phyloP scores from a whole-genome alignment of 2,113 vertebrate species.

The Neolamprologus brichardi region DNA sequence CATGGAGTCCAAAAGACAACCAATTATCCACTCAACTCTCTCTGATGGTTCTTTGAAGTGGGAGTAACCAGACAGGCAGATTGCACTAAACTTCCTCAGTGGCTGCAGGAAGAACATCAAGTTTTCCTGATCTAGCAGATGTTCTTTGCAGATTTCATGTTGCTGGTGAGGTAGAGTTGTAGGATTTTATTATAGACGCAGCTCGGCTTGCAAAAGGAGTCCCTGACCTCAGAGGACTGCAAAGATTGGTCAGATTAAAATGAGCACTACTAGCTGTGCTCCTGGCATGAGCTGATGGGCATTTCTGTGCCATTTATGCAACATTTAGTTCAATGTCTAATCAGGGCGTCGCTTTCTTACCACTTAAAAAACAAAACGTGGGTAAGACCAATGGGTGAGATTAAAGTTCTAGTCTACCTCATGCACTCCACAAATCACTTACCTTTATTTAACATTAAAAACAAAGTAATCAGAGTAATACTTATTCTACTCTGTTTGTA shows the following conservation, averaged over 20 bases:
- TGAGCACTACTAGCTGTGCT: background rate
- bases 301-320: background rate
- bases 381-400: background rate
- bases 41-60: background rate
- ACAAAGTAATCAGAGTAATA: background rate
- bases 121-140: background rate
- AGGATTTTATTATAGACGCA: background rate
- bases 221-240: background rate
- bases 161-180: background rate
- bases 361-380: background rate
- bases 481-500: accelerated
- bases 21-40: constrained; percentile 24
- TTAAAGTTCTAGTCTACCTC: accelerated
- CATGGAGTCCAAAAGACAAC: constrained; percentile 25
- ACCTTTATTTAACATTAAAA: background rate
- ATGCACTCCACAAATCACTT: background rate
- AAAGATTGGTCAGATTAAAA: background rate
- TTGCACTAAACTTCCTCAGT: background rate
- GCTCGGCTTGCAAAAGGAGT: background rate
- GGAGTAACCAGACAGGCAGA: background rate
- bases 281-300: accelerated
- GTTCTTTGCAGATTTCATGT: background rate
- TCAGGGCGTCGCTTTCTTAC: background rate
- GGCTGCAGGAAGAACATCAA: background rate
- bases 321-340: background rate